Evolutionary conservation across 2,797 vertebrate genomes (phyloP), one percentile per base, ranked within the genome.

Genomic region (Lophius americanus): DNA sequence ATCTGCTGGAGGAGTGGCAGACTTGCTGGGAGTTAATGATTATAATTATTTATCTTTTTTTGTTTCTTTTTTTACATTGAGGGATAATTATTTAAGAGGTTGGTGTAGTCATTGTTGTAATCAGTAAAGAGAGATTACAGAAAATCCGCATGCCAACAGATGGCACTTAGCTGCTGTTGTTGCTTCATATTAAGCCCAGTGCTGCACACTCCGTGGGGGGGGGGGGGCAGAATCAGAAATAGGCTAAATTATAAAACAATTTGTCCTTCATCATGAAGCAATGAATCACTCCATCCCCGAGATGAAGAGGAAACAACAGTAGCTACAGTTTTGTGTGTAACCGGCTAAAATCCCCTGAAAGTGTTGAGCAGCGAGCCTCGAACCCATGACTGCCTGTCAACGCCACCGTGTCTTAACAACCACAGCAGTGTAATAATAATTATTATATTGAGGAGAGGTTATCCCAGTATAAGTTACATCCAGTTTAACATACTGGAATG

Each of bases 61-160:
- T 42, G 7, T 64, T 87, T 84, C 72, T 79, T 84, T 85, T 91
- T 89, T 89, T 86, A 89, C 91, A 92, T 93, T 91, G 92, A 83
- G 88, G 92, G 91, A 93, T 94, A 94, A 95, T 94, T 93, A 94
- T 94, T 94, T 94, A 94, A 94, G 93, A 94, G 93, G 92, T 93
- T 93, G 79, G 89, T 94, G 92, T 93, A 92, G 92, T 92, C 91
- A 91, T 93, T 86, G 90, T 90, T 93, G 91, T 93, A 95, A 94
- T 94, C 93, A 94, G 94, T 93, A 93, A 94, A 94, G 91, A 93
- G 91, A 92, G 93, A 94, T 95, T 93, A 95, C 93, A 91, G 91
- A 92, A 92, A 93, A 94, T 93, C 93, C 90, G 87, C 91, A 90
- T 92, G 93, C 91, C 89, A 92, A 92, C 93, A 93, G 92, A 93